Evolutionary conservation across 2,113 vertebrate genomes (phyloP).

Genomic region (Excalfactoria chinensis): DNA sequence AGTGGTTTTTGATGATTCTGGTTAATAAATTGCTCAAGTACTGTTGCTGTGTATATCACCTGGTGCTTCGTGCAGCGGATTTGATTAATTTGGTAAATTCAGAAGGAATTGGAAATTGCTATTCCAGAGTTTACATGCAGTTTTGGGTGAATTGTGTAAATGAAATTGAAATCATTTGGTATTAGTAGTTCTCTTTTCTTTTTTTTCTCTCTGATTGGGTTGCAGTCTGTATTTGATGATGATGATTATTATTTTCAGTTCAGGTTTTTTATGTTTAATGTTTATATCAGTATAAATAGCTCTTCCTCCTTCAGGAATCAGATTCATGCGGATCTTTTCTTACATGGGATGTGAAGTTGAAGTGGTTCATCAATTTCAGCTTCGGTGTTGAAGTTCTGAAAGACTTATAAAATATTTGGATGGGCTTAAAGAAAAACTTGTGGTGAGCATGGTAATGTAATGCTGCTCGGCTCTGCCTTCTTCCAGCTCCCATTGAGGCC

Average conservation of each 20-base stretch:
- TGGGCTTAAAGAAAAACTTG: not conserved
- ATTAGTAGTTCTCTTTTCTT: not conserved
- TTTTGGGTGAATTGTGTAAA: not conserved
- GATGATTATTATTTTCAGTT: not conserved
- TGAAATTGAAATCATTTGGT: not conserved
- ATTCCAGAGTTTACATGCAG: not conserved
- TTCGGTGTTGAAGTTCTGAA: not conserved
- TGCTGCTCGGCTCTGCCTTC: not conserved
- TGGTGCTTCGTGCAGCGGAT: not conserved
- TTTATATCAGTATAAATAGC: not conserved
- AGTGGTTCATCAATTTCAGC: not conserved
- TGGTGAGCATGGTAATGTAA: not conserved
- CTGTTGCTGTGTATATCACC: not conserved
- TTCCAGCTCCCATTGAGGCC: rapidly evolving
- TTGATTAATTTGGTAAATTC: not conserved
- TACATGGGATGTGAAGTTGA: not conserved
- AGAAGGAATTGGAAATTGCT: not conserved
- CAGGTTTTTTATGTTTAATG: not conserved
- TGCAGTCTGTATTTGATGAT: not conserved
- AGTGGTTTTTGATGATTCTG: not conserved
- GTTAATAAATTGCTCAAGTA: not conserved
- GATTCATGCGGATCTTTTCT: not conserved
- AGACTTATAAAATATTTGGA: not conserved
- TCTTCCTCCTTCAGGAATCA: not conserved
- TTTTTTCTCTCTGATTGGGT: not conserved